Conservation (phyloP, 2,797 vertebrate species). For the Craterocephalus amniculus region DNA sequence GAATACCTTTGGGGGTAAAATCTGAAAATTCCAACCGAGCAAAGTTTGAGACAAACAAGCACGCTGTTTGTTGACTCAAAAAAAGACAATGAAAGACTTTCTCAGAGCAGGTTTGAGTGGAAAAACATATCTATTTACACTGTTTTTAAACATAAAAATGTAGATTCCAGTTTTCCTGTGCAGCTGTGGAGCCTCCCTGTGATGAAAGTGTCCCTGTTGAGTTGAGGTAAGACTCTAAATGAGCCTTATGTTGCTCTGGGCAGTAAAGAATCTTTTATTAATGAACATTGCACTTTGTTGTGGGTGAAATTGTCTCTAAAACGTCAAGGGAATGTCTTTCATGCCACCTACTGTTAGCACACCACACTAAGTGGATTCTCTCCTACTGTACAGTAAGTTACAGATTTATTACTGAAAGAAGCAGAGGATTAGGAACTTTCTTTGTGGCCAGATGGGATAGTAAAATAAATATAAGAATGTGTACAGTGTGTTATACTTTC, state of each 20-base stretch:
- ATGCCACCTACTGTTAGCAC: slow-evolving; percentile 56
- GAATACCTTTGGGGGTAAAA: not conserved
- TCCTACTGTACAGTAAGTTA: slow-evolving; percentile 37
- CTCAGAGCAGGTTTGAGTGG: slow-evolving; percentile 14
- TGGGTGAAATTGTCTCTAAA: slow-evolving; percentile 57
- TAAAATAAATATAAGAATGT: slow-evolving; percentile 40
- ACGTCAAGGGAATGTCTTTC: slow-evolving; percentile 40
- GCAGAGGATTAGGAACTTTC: slow-evolving; percentile 35
- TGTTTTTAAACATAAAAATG: slow-evolving; percentile 25
- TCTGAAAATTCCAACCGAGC: slow-evolving; percentile 4
- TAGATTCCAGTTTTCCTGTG: slow-evolving; percentile 23
- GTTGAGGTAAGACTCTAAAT: slow-evolving; percentile 60
- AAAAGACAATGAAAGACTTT: slow-evolving; percentile 18
- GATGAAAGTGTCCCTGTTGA: slow-evolving; percentile 49
- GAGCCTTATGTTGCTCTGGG: slow-evolving; percentile 58
- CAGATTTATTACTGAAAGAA: slow-evolving; percentile 36
- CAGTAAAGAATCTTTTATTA: slow-evolving; percentile 74
- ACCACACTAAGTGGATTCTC: slow-evolving; percentile 58
- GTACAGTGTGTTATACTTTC: slow-evolving; percentile 34
- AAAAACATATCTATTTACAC: slow-evolving; percentile 22
- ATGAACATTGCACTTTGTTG: slow-evolving; percentile 72
- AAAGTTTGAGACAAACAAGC: slow-evolving; percentile 39
- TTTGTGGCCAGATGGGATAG: slow-evolving; percentile 40
- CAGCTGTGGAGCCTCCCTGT: slow-evolving; percentile 35
- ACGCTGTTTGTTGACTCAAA: slow-evolving; percentile 18